Evolutionary conservation across 2,797 vertebrate genomes (phyloP), one percentile per base, ranked within the genome.

Genomic region (Heteromormyrus szaboi): DNA sequence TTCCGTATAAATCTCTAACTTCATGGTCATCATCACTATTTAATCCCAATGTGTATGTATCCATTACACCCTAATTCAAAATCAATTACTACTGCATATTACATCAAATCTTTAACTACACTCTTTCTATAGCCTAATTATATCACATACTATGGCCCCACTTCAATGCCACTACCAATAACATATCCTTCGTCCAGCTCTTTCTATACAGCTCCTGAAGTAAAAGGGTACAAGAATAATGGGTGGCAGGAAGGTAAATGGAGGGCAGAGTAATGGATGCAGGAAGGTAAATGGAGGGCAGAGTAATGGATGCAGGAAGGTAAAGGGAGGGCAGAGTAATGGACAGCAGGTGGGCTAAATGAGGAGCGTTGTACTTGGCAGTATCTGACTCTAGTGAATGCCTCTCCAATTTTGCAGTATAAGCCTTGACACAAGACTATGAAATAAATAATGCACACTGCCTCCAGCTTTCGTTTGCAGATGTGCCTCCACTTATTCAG

Each of bases 381-480:
- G 37, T 87, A 68, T 86, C 85, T 87, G 86, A 87, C 86, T 46
- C 59, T 87, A 44, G 56, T 87, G 51, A 87, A 46, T 44, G 86
- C 59, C 56, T 87, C 59, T 65, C 59, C 59, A 50, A 46, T 65
- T 46, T 68, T 50, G 29, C 86, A 87, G 59, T 29, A 25, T 65
- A 46, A 65, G 56, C 51, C 19, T 37, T 68, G 59, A 87, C 86
- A 65, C 86, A 46, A 48, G 56, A 46, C 86, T 65, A 68, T 87
- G 86, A 68, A 87, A 29, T 65, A 68, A 68, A 87, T 87, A 54
- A 65, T 65, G 51, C 86, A 65, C 33, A 68, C 41, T 87, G 56
- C 86, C 56, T 65, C 22, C 37, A 86, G 85, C 85, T 86, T 41
- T 86, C 29, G 8, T 86, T 86, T 65, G 59, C 86, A 87, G 86